Percentiles rank a stretch among this genome's conserved stretches.
phyloP scores from a whole-genome alignment of 2,888 invertebrate species.

The Sthenelais limicola region DNA sequence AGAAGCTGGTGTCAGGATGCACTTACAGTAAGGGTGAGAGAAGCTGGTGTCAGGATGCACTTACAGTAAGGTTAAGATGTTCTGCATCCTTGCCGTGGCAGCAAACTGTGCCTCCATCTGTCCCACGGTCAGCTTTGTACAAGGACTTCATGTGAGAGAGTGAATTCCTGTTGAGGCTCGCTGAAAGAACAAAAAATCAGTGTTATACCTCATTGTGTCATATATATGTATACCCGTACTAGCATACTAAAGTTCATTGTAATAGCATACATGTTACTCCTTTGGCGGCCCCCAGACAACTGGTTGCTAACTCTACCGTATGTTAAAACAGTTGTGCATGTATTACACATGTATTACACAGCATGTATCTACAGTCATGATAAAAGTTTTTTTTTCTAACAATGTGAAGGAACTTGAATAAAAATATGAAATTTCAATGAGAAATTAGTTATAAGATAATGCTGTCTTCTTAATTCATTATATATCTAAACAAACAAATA shows the following conservation, averaged over 20 bases:
- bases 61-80: too few species aligned
- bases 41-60: too few species aligned
- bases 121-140: constrained; percentile 80
- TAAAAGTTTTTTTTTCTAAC: background rate
- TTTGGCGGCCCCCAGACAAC: background rate
- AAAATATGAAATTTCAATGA: too few species aligned
- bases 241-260: background rate
- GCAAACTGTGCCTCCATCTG: constrained; percentile 81
- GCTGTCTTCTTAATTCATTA: too few species aligned
- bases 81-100: constrained; percentile 79
- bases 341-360: background rate
- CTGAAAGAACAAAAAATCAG: constrained; percentile 72
- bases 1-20: too few species aligned
- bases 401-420: too few species aligned
- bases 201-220: too few species aligned
- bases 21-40: too few species aligned
- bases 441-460: too few species aligned
- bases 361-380: background rate
- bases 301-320: background rate
- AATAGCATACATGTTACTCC: background rate
- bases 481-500: too few species aligned
- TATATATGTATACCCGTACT: too few species aligned
- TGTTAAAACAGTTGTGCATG: background rate
- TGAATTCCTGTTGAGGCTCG: constrained; percentile 80
- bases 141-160: constrained; percentile 79